Percentiles rank a stretch among this genome's conserved stretches.
Conservation (phyloP, 2,797 vertebrate genomes). For the Halcyon chelicuti region DNA sequence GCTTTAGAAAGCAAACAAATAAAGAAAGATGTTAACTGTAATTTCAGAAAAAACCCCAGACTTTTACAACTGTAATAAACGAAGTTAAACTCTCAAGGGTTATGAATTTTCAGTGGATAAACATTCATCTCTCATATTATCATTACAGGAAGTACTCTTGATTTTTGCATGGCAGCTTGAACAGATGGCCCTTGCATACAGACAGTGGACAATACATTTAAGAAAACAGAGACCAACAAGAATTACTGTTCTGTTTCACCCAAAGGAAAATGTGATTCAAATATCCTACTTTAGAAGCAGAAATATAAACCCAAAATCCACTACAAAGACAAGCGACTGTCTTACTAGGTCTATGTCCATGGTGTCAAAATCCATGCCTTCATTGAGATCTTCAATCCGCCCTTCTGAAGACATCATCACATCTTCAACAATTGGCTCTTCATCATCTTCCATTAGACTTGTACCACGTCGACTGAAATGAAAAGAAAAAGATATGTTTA, state of each 20-base stretch:
- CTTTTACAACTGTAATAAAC: background rate
- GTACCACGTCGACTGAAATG: constrained; percentile 92
- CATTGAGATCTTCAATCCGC: constrained; percentile 97
- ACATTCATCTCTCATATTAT: background rate
- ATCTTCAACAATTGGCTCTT: constrained; percentile 98
- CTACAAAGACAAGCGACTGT: background rate
- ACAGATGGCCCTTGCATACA: background rate
- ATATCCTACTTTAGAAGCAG: background rate
- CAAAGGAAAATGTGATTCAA: background rate
- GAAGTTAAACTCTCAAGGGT: background rate
- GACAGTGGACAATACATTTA: background rate
- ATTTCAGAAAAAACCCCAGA: background rate
- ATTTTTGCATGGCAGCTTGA: background rate
- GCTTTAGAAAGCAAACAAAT: constrained; percentile 80
- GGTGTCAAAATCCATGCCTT: constrained; percentile 99
- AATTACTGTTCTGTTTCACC: background rate
- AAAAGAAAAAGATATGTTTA: constrained; percentile 1
- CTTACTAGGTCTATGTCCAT: constrained; percentile 99
- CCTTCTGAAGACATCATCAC: constrained; percentile 99
- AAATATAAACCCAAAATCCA: background rate
- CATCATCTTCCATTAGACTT: constrained; percentile 98
- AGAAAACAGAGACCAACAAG: background rate
- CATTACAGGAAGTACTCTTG: background rate
- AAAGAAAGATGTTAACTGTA: constrained; percentile 21
- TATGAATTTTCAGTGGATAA: background rate